Conservation (phyloP, 1,140 invertebrate genomes). For the Apis mellifera region Amel_HAv3.1 CM009945.2:6657001-6657500, state of each 20-base stretch:
- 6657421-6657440: neutral
- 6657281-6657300: neutral
- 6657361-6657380: neutral
- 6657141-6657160: neutral
- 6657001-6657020: neutral
- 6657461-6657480: conserved; percentile 59
- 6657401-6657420: neutral
- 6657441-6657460: conserved; percentile 17
- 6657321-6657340: no score
- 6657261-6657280: conserved; percentile 11
- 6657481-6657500: neutral
- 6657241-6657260: conserved; percentile 9
- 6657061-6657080: conserved; percentile 3
- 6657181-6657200: no score
- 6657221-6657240: neutral
- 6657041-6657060: neutral
- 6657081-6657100: neutral
- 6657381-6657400: neutral
- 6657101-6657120: neutral
- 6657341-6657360: no score
- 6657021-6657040: neutral
- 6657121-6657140: neutral
- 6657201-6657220: accelerated
- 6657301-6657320: no score
- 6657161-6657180: neutral